Evolutionary conservation across 2,888 invertebrate genomes (phyloP).

Genomic region (Heliconius aoede): DNA sequence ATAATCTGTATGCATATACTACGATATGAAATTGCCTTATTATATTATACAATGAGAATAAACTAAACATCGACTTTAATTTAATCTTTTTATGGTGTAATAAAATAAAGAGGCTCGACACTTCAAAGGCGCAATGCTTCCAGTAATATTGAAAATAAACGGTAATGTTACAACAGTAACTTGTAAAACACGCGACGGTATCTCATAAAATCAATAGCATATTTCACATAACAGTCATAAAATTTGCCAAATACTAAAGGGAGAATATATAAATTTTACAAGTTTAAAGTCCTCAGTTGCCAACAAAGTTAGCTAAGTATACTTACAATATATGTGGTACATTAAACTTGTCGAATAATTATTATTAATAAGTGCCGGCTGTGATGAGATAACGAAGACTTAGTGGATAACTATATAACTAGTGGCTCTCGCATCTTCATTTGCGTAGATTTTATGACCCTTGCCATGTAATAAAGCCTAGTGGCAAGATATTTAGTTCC

Average conservation of each 20-base stretch:
- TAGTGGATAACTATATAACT: neutral
- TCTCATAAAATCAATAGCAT: conserved; percentile 40
- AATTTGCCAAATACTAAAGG: conserved; percentile 36
- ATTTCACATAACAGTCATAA: conserved; percentile 44
- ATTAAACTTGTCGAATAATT: neutral
- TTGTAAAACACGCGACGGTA: conserved; percentile 28
- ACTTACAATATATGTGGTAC: neutral
- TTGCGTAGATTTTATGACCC: too few relatives aligned
- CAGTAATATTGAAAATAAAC: conserved; percentile 37
- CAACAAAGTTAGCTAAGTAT: neutral
- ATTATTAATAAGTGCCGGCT: neutral
- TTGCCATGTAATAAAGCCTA: too few relatives aligned
- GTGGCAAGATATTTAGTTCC: too few relatives aligned
- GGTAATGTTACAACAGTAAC: conserved; percentile 27
- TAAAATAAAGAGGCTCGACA: conserved; percentile 11
- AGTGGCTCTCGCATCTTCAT: too few relatives aligned
- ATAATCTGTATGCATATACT: too few relatives aligned
- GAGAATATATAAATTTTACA: conserved; percentile 27
- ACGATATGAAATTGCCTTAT: neutral
- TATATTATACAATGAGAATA: neutral
- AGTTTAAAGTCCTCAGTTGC: conserved; percentile 1
- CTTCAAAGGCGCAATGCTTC: conserved; percentile 21
- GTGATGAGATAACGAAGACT: neutral
- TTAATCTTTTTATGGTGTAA: conserved; percentile 12
- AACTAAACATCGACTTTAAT: conserved; percentile 3